phyloP scores from a whole-genome alignment of 2,888 invertebrate genomes.

The Lydus trimaculatus region DNA sequence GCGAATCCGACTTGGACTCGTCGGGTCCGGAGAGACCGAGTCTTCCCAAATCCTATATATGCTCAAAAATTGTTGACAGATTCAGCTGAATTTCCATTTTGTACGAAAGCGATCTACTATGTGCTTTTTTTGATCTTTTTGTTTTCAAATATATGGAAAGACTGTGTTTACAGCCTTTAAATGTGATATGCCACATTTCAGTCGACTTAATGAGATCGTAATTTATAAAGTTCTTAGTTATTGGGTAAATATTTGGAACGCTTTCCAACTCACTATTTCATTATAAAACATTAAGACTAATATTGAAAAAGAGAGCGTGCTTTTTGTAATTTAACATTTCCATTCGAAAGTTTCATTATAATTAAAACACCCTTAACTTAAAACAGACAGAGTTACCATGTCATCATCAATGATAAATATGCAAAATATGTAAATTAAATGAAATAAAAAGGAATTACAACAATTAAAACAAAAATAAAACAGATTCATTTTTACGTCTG shows the following conservation, averaged over 20 bases:
- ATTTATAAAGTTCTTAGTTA: background rate
- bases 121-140: too few species aligned
- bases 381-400: background rate
- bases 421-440: conserved; percentile 26
- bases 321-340: conserved; percentile 16
- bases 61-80: too few species aligned
- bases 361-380: conserved; percentile 21
- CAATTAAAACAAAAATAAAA: conserved; percentile 19
- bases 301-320: background rate
- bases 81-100: too few species aligned
- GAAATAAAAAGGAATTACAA: conserved; percentile 3
- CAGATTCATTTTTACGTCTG: conserved; percentile 5
- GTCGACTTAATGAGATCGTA: background rate
- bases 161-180: background rate
- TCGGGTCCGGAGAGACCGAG: too few species aligned
- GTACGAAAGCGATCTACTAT: too few species aligned
- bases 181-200: background rate
- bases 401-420: conserved; percentile 25
- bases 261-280: background rate
- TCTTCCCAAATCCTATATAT: too few species aligned
- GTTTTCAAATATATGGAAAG: too few species aligned
- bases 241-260: background rate
- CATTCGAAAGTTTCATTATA: conserved; percentile 7
- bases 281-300: background rate
- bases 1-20: too few species aligned